phyloP scores from a whole-genome alignment of 2,888 invertebrate species.

The Ennomos fuscantarius region DNA sequence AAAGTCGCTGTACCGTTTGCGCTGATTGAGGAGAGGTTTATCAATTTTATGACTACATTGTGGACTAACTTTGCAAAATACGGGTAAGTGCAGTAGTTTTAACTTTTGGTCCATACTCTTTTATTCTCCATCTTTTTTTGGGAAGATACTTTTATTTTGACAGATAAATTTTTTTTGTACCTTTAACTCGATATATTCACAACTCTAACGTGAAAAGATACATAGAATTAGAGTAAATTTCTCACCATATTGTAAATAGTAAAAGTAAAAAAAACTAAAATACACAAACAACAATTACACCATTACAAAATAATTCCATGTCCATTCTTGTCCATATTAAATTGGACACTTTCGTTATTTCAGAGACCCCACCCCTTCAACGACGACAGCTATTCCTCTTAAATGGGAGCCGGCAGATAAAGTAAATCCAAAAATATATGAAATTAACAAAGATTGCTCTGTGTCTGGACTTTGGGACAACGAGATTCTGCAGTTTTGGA shows the following conservation, averaged over 20 bases:
- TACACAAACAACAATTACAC: no score
- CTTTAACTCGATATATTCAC: no score
- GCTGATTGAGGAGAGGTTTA: conserved; percentile 55
- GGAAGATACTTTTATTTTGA: not conserved
- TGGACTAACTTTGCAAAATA: conserved; percentile 79
- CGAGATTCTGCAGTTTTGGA: conserved; percentile 62
- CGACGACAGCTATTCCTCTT: conserved; percentile 42
- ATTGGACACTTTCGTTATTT: conserved; percentile 33
- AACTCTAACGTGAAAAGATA: no score
- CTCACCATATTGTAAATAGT: no score
- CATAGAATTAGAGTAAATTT: no score
- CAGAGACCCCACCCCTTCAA: conserved; percentile 65
- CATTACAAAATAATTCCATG: no score
- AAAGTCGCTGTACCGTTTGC: conserved; percentile 48
- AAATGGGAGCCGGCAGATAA: conserved; percentile 60
- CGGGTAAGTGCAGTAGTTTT: conserved; percentile 53
- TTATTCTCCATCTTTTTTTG: no score
- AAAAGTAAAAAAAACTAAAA: no score
- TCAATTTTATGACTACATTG: conserved; percentile 62
- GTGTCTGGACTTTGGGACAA: conserved; percentile 60
- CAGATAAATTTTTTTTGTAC: no score
- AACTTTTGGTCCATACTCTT: no score
- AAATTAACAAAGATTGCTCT: conserved; percentile 61
- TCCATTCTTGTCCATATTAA: no score
- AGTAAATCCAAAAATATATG: conserved; percentile 49